Conservation (phyloP, 64 coral and sea anemone genomes). For the Pachyseris speciosa region DNA sequence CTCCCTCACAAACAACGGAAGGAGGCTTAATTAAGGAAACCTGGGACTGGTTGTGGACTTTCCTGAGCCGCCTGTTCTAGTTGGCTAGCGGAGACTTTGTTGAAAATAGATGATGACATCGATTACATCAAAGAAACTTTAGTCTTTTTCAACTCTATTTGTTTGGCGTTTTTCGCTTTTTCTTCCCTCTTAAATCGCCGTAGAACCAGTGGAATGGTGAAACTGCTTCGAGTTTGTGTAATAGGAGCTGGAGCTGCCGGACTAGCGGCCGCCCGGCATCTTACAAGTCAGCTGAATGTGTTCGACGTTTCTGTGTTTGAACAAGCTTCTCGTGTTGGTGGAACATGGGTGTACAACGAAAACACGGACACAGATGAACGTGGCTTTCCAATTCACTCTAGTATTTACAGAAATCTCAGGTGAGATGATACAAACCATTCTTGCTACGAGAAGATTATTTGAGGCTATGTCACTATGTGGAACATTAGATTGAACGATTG, state of each 20-base stretch:
- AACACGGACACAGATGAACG: slow-evolving; percentile 32
- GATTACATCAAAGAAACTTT: too few relatives aligned
- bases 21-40: too few relatives aligned
- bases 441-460: too few relatives aligned
- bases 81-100: too few relatives aligned
- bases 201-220: neutral
- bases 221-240: slow-evolving; percentile 72
- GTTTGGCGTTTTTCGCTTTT: too few relatives aligned
- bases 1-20: too few relatives aligned
- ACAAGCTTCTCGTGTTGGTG: slow-evolving; percentile 60
- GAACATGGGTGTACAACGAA: slow-evolving; percentile 80
- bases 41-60: too few relatives aligned
- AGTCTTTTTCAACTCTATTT: too few relatives aligned
- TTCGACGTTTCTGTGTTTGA: slow-evolving; percentile 68
- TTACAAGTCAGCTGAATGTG: slow-evolving; percentile 36
- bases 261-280: slow-evolving; percentile 46
- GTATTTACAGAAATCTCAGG: slow-evolving; percentile 83
- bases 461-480: too few relatives aligned
- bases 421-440: neutral
- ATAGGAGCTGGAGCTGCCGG: slow-evolving; percentile 85
- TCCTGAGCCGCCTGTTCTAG: too few relatives aligned
- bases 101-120: too few relatives aligned
- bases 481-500: too few relatives aligned
- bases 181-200: neutral
- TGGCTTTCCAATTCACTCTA: slow-evolving; percentile 64